These are phyloP conservation scores for Oryzias sinensis DNA, from an alignment of 2,797 vertebrate species.

Conservation along the genomic window DNA sequence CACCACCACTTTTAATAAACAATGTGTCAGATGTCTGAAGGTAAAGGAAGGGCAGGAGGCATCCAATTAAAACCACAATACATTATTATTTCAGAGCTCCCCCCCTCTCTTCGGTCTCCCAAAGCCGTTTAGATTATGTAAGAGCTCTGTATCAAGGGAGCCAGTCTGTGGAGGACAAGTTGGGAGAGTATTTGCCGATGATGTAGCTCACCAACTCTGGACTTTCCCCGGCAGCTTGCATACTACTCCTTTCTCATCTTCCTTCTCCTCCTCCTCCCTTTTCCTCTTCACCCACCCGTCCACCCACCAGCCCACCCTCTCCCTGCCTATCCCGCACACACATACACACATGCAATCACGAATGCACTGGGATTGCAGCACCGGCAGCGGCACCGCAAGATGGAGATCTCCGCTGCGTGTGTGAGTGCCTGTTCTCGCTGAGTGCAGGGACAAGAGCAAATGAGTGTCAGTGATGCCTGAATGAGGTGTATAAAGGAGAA, in stretches of 20 bases:
- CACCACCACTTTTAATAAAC: slow-evolving; percentile 53
- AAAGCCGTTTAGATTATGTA: slow-evolving; percentile 70
- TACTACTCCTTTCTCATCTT: slow-evolving; percentile 52
- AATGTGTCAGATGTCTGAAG: slow-evolving; percentile 65
- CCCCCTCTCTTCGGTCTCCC: slow-evolving; percentile 25
- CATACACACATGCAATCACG: slow-evolving; percentile 69
- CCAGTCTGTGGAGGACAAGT: slow-evolving; percentile 67
- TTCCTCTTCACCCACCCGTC: slow-evolving; percentile 59
- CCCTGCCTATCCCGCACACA: slow-evolving; percentile 50
- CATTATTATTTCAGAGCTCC: slow-evolving; percentile 64
- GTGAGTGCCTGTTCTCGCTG: slow-evolving; percentile 68
- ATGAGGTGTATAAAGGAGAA: slow-evolving; percentile 54
- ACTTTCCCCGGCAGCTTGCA: slow-evolving; percentile 72
- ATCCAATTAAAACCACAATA: slow-evolving; percentile 77
- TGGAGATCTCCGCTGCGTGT: slow-evolving; percentile 75
- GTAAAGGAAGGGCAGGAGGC: slow-evolving; percentile 51
- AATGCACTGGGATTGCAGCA: slow-evolving; percentile 80
- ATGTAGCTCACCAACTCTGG: slow-evolving; percentile 70
- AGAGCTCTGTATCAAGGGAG: slow-evolving; percentile 68
- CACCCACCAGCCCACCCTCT: slow-evolving; percentile 61
- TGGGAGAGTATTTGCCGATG: slow-evolving; percentile 65
- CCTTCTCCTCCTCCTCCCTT: slow-evolving; percentile 39
- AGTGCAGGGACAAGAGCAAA: slow-evolving; percentile 62
- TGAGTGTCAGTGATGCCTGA: slow-evolving; percentile 68
- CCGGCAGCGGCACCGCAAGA: slow-evolving; percentile 71